Evolutionary conservation across 2,888 invertebrate genomes (phyloP).

Genomic region (Drosophila formosana): DNA sequence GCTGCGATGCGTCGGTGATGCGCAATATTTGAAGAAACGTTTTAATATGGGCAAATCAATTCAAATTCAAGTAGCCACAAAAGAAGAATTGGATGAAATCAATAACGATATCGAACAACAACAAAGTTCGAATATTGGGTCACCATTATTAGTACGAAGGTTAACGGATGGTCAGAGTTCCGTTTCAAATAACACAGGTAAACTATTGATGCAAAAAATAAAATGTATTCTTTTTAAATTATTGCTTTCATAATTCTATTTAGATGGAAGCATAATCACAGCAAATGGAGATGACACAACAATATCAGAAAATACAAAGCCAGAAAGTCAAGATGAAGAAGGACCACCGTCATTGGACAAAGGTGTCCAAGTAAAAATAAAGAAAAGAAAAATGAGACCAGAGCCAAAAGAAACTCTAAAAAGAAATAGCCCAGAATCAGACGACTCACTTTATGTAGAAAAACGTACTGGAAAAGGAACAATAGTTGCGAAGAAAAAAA

Average conservation of each 20-base stretch:
- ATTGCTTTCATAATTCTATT: too few relatives aligned
- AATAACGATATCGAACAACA: background rate
- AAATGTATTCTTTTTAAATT: too few relatives aligned
- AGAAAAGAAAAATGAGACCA: background rate
- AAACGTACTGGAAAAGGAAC: background rate
- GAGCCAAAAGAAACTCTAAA: too few relatives aligned
- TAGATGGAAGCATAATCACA: background rate
- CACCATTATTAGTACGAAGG: too few relatives aligned
- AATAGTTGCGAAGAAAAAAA: background rate
- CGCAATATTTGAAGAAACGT: slow-evolving; percentile 90
- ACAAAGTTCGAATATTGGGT: background rate
- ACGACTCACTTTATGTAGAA: background rate
- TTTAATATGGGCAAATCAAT: slow-evolving; percentile 85
- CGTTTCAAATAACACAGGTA: too few relatives aligned
- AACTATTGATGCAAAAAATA: too few relatives aligned
- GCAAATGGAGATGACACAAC: background rate
- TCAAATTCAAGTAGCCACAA: slow-evolving; percentile 81
- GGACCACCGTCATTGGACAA: background rate
- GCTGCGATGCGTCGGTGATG: slow-evolving; percentile 89
- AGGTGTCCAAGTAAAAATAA: slow-evolving; percentile 10
- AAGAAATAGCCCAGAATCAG: background rate
- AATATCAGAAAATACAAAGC: too few relatives aligned
- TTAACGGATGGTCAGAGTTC: too few relatives aligned
- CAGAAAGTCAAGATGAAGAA: background rate
- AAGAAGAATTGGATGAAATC: slow-evolving; percentile 4